Base-by-base conservation (phyloP, 2,797 vertebrate genomes). In the Danio albolineatus region DNA sequence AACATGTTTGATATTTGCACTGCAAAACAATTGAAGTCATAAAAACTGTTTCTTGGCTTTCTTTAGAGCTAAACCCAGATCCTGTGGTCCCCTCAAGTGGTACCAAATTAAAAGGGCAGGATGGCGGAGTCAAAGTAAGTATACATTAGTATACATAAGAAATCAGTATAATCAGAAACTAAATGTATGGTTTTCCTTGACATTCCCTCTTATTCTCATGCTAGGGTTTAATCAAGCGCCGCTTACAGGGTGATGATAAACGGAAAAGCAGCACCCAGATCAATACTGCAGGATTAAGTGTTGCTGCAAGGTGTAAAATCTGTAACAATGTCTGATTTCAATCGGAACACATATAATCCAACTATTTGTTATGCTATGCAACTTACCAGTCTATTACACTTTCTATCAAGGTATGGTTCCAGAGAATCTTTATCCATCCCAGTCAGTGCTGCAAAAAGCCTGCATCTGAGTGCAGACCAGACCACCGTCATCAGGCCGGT, bases 401-500 rank as follows among this genome's bases (percentile, higher is more conserved):
- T 59, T 74, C 73, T 6, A 70, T 93, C 92, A 79, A 85, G 86
- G 10, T 92, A 91, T 28, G 92, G 92, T 5, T 98, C 96, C 0
- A 89, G 90, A 16, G 96, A 97, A 80, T 98, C 96, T 0, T 87
- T 97, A 78, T 91, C 93, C 2, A 92, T 94, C 21, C 89, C 93
- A 0, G 88, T 93, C 10, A 90, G 85, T 1, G 86, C 83, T 0
- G 85, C 94, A 0, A 95, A 95, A 41, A 92, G 94, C 85, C 87
- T 96, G 9, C 95, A 98, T 80, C 90, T 98, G 39, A 94, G 90
- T 0, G 91, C 94, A 0, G 95, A 97, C 85, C 90, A 90, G 76
- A 94, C 94, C 6, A 95, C 96, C 0, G 90, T 94, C 54, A 85
- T 98, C 85, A 91, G 97, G 76, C 95, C 97, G 0, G 93, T 99